Percentiles rank a stretch among this genome's conserved stretches.
phyloP scores from a whole-genome alignment of 2,888 invertebrate species.

The Agriopis leucophaearia region DNA sequence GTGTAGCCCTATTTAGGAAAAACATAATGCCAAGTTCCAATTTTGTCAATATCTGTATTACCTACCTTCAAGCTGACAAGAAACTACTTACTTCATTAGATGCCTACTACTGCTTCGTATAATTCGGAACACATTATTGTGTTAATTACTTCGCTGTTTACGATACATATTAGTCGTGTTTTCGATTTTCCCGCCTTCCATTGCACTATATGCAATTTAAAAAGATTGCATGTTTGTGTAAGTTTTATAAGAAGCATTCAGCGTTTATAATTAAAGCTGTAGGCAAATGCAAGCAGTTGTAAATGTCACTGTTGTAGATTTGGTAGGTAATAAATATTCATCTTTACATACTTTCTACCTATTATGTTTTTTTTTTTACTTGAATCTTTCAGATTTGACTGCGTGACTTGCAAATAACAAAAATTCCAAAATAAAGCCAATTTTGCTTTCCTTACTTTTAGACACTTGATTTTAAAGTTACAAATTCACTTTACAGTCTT shows the following conservation, averaged over 20 bases:
- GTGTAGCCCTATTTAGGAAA: background rate
- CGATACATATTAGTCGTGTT: constrained; percentile 26
- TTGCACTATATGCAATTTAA: too few species aligned
- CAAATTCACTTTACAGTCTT: background rate
- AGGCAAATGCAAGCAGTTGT: too few species aligned
- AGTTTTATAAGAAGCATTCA: too few species aligned
- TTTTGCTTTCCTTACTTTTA: background rate
- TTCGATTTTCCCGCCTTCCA: constrained; percentile 16
- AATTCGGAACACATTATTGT: constrained; percentile 38
- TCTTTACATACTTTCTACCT: too few species aligned
- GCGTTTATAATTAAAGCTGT: too few species aligned
- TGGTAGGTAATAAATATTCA: too few species aligned
- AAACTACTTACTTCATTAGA: constrained; percentile 30
- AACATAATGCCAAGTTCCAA: constrained; percentile 4
- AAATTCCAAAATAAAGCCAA: background rate
- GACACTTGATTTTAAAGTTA: background rate
- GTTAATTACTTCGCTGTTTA: constrained; percentile 38
- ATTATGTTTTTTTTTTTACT: too few species aligned
- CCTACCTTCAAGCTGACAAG: constrained; percentile 17
- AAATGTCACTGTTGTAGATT: too few species aligned
- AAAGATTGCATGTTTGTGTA: too few species aligned
- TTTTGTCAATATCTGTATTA: constrained; percentile 22
- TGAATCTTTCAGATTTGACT: too few species aligned
- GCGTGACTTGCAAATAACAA: background rate
- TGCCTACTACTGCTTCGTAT: constrained; percentile 23